Conservation (phyloP, 2,113 vertebrate species). For the Aegotheles bennettii region DNA sequence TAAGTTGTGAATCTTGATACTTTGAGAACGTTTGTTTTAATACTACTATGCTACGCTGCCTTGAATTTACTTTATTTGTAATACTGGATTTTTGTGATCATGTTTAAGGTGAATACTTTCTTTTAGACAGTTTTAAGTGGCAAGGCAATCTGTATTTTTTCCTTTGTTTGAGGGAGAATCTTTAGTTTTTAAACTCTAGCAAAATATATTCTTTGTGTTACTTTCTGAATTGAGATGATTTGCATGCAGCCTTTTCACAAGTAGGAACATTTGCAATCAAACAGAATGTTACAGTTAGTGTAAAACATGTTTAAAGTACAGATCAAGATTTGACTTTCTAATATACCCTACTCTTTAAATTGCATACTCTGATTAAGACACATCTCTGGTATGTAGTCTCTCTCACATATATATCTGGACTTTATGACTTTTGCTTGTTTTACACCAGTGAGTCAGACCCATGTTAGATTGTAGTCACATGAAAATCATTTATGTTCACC, state of each 20-base stretch:
- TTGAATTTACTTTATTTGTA: not conserved
- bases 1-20: not conserved
- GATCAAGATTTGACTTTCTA: not conserved
- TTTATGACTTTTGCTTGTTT: not conserved
- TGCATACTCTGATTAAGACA: not conserved
- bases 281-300: not conserved
- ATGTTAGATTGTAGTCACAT: not conserved
- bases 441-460: not conserved
- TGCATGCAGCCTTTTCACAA: not conserved
- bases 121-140: not conserved
- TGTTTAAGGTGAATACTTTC: not conserved
- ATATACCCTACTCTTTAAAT: not conserved
- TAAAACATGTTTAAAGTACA: not conserved
- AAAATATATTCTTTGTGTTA: not conserved
- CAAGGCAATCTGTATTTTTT: not conserved
- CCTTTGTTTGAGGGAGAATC: not conserved
- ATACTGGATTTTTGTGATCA: not conserved
- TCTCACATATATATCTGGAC: not conserved
- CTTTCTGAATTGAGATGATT: not conserved
- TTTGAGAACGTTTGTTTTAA: not conserved
- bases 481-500: not conserved
- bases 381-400: not conserved
- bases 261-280: not conserved
- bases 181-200: not conserved
- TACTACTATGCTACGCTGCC: not conserved